phyloP scores from a whole-genome alignment of 37 sponge, comb jelly and placozoan genomes.

The Hormiphora californensis region DNA sequence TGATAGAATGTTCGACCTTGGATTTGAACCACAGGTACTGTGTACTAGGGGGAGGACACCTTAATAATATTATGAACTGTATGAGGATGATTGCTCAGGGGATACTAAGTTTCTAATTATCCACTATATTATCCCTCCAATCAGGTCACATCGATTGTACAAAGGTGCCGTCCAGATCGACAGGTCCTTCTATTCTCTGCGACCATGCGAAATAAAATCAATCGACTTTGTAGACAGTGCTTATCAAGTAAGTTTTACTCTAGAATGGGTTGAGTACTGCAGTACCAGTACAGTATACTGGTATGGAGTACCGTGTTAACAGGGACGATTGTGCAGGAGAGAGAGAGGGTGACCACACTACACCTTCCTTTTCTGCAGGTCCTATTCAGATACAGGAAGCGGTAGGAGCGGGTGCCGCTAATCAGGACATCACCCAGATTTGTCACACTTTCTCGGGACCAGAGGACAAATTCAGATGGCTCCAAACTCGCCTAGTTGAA shows the following conservation, averaged over 20 bases:
- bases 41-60: too few relatives aligned
- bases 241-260: slow-evolving; percentile 1
- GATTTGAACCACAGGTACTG: slow-evolving; percentile 62
- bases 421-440: slow-evolving; percentile 89
- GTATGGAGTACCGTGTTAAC: too few relatives aligned
- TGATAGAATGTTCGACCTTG: slow-evolving; percentile 99
- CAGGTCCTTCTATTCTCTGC: slow-evolving; percentile 84
- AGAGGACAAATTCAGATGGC: slow-evolving; percentile 89
- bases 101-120: neutral
- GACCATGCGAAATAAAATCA: slow-evolving; percentile 88
- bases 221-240: slow-evolving; percentile 67
- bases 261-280: too few relatives aligned
- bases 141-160: neutral
- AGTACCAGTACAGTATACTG: too few relatives aligned
- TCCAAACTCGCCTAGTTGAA: slow-evolving; percentile 70
- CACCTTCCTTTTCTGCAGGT: neutral
- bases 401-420: slow-evolving; percentile 58
- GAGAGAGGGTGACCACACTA: too few relatives aligned
- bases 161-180: neutral
- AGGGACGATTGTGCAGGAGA: too few relatives aligned
- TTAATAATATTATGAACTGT: too few relatives aligned
- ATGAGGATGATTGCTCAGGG: too few relatives aligned
- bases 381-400: slow-evolving; percentile 13
- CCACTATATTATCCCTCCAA: neutral
- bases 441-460: slow-evolving; percentile 61